A percentile compares a stretch with the other conserved stretches of the same genome.
phyloP scores from a whole-genome alignment of 1,140 invertebrate genomes.

The Oppia nitens region DNA sequence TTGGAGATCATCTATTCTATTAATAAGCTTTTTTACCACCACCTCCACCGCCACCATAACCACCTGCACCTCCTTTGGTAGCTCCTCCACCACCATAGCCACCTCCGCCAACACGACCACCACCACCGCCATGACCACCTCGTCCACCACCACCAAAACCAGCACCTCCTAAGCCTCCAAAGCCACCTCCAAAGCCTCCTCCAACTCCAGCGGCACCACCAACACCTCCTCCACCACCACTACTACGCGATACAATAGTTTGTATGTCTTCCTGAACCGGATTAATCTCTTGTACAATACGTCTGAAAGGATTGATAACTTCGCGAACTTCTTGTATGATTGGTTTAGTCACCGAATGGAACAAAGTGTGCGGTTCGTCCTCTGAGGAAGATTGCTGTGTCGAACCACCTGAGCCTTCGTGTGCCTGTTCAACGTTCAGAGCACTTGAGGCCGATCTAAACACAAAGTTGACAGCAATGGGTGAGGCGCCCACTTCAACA shows the following conservation, averaged over 20 bases:
- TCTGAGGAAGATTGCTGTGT: not conserved
- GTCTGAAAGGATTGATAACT: no score
- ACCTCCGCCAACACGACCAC: not conserved
- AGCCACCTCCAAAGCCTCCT: not conserved
- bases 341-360: slow-evolving; percentile 10
- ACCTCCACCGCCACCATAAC: not conserved
- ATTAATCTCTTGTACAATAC: no score
- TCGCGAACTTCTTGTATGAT: no score
- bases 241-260: no score
- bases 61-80: not conserved
- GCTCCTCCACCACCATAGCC: not conserved
- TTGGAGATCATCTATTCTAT: no score
- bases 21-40: no score
- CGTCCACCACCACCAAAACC: not conserved
- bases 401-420: not conserved
- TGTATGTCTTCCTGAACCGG: no score
- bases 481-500: slow-evolving; percentile 10
- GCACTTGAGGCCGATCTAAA: slow-evolving; percentile 11
- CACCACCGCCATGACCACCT: not conserved
- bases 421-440: slow-evolving; percentile 9
- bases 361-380: slow-evolving; percentile 12
- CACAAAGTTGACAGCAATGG: slow-evolving; percentile 1
- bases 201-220: slow-evolving; percentile 2
- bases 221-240: no score
- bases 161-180: not conserved